Conservation (phyloP, 2,113 vertebrate species). For the Labeo rohita region DNA sequence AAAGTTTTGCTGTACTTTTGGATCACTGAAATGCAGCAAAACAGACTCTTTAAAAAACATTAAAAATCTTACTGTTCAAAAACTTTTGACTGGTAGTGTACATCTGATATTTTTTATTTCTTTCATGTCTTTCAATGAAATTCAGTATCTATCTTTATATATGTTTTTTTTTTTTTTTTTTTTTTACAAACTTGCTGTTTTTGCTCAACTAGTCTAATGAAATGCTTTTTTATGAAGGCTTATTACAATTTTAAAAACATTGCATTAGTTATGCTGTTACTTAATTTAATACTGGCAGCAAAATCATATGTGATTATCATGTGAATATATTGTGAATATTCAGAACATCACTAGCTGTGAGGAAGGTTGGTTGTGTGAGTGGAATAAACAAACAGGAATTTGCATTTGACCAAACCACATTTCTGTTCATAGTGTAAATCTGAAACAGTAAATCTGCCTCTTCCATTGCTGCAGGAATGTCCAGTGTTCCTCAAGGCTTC, state of each 20-base stretch:
- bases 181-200: background rate
- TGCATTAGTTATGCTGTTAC: background rate
- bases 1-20: too few species aligned
- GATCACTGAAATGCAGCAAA: too few species aligned
- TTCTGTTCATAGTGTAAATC: background rate
- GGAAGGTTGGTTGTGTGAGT: background rate
- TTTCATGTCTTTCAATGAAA: background rate
- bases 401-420: background rate
- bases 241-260: background rate
- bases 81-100: too few species aligned
- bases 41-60: too few species aligned
- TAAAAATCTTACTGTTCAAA: too few species aligned
- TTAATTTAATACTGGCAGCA: background rate
- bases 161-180: too few species aligned
- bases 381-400: background rate
- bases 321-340: slow-evolving; percentile 3
- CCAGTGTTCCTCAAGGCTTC: background rate
- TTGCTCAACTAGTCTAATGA: background rate
- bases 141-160: background rate
- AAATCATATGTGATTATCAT: background rate
- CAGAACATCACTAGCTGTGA: background rate
- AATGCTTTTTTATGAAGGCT: background rate
- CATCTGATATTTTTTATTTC: too few species aligned
- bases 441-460: background rate
- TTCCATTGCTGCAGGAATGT: background rate